Evolutionary conservation across 2,888 invertebrate genomes (phyloP).

Genomic region (Lomographa bimaculata): DNA sequence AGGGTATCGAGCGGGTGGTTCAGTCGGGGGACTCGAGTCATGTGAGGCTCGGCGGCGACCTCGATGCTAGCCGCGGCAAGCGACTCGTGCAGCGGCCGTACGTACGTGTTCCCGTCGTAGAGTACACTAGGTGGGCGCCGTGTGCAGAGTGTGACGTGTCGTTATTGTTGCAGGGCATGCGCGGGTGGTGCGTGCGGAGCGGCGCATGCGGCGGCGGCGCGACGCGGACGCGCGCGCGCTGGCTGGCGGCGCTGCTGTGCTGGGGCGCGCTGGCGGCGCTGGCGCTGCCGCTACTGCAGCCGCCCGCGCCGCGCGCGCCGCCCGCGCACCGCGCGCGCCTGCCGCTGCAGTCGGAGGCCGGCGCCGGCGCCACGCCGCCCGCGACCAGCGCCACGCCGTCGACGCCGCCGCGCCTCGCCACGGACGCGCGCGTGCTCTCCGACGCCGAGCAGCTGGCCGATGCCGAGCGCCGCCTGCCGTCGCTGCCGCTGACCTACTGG

Average conservation of each 20-base stretch:
- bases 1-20: too few relatives aligned
- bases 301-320: slow-evolving; percentile 40
- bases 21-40: too few relatives aligned
- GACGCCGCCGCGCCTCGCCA: slow-evolving; percentile 42
- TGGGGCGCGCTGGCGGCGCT: slow-evolving; percentile 66
- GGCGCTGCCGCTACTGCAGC: slow-evolving; percentile 60
- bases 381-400: slow-evolving; percentile 31
- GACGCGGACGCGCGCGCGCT: slow-evolving; percentile 60
- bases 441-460: slow-evolving; percentile 91
- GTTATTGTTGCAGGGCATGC: slow-evolving; percentile 61
- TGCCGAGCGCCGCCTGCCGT: slow-evolving; percentile 91
- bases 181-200: slow-evolving; percentile 58
- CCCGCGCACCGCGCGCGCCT: slow-evolving; percentile 43
- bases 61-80: too few relatives aligned
- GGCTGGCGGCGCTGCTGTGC: slow-evolving; percentile 69
- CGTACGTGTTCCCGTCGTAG: too few relatives aligned
- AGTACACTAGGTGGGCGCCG: not conserved
- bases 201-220: slow-evolving; percentile 50
- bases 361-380: slow-evolving; percentile 40
- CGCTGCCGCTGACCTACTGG: slow-evolving; percentile 94
- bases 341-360: slow-evolving; percentile 54
- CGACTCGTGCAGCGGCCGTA: too few relatives aligned
- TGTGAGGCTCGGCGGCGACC: too few relatives aligned
- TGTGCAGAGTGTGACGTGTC: not conserved
- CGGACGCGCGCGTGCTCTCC: slow-evolving; percentile 68